Evolutionary conservation across 2,888 invertebrate species (phyloP), one percentile per base, ranked within the genome.

Genomic region (Xanthia icteritia): DNA sequence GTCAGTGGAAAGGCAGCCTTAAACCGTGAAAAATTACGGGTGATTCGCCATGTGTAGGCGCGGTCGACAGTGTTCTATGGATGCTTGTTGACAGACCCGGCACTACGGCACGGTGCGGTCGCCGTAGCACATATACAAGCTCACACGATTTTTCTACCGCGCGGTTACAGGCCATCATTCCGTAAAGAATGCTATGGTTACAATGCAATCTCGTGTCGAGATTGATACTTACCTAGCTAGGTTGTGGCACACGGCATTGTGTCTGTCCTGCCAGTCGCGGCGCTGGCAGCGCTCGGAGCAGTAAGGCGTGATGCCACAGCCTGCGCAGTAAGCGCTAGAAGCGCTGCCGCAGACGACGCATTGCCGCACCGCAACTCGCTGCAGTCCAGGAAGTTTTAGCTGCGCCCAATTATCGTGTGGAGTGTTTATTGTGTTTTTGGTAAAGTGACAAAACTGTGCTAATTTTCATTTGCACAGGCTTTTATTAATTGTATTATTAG

Each of bases 221-320:
- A 17, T 48, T 48, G 17, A 17, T 23, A 51, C 68, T 93, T 27
- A 95, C 95, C 93, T 88, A 3, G 92, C 92, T 1, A 95, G 88
- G 75, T 95, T 95, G 65, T 95, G 95, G 81, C 95, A 96, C 4
- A 95, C 93, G 15, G 89, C 77, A 56, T 81, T 86, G 65, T 96
- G 96, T 11, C 96, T 79, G 5, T 82, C 88, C 0, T 31, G 11
- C 96, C 96, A 96, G 89, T 96, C 96, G 0, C 84, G 82, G 1
- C 90, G 83, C 92, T 96, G 96, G 87, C 96, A 96, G 0, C 48
- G 64, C 69, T 73, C 42, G 58, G 92, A 89, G 90, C 96, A 96
- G 93, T 96, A 96, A 1, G 95, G 95, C 63, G 95, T 93, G 71
- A 95, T 87, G 36, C 91, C 92, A 86, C 96, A 96, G 0, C 93